Evolutionary conservation across 2,888 invertebrate species (phyloP).

Genomic region (Tetheella fluctuosa): DNA sequence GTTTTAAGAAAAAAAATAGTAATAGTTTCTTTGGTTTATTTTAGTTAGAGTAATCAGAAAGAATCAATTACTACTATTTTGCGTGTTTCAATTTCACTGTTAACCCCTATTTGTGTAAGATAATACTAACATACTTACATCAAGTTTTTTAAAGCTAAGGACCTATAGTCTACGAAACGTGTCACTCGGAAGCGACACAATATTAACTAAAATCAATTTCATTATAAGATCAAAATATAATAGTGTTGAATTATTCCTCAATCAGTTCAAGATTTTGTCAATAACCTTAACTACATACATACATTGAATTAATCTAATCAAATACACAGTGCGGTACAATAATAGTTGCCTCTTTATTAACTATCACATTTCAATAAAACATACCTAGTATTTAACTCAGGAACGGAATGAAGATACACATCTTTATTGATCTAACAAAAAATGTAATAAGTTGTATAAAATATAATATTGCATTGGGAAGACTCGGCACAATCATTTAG

Average conservation of each 20-base stretch:
- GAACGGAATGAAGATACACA: background rate
- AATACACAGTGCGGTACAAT: background rate
- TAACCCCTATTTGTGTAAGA: slow-evolving; percentile 19
- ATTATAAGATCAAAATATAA: background rate
- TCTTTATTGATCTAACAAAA: background rate
- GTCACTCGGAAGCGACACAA: background rate
- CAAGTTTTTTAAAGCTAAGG: background rate
- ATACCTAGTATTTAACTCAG: background rate
- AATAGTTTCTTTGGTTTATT: slow-evolving; percentile 17
- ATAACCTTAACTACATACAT: background rate
- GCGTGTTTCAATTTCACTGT: slow-evolving; percentile 28
- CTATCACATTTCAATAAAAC: background rate
- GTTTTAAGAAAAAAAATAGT: too few species aligned
- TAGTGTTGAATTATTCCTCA: too few species aligned
- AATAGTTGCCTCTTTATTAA: background rate
- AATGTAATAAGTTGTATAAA: background rate
- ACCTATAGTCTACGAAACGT: background rate
- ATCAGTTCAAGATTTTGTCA: background rate
- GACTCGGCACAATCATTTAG: background rate
- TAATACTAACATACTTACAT: background rate
- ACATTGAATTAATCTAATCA: background rate
- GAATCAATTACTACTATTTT: too few species aligned
- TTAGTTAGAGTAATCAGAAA: slow-evolving; percentile 20
- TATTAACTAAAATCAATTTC: background rate
- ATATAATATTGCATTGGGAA: background rate